These are phyloP conservation scores for Carterocephalus palaemon DNA, from an alignment of 2,888 invertebrate species.

Conservation along the genomic window DNA sequence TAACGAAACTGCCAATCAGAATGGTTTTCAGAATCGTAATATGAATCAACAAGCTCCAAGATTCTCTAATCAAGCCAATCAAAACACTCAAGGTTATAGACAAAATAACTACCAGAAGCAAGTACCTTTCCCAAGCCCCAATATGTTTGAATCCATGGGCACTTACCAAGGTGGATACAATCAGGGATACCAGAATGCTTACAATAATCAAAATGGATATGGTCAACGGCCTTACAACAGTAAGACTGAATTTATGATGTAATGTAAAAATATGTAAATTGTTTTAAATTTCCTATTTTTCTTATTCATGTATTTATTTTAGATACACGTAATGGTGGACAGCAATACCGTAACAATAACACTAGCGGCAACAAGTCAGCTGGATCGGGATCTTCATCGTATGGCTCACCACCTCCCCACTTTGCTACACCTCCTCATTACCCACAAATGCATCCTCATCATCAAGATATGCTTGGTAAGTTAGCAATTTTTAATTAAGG, in stretches of 20 bases:
- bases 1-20: conserved; percentile 50
- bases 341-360: conserved; percentile 65
- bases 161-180: conserved; percentile 77
- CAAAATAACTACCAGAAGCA: conserved; percentile 75
- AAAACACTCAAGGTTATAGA: conserved; percentile 62
- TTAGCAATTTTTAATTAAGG: conserved; percentile 40
- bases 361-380: conserved; percentile 58
- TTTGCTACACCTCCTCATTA: conserved; percentile 69
- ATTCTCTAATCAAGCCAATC: conserved; percentile 66
- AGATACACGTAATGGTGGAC: conserved; percentile 64
- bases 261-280: not conserved
- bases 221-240: conserved; percentile 69
- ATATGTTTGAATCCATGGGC: conserved; percentile 78
- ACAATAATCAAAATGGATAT: conserved; percentile 70
- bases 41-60: conserved; percentile 69
- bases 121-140: conserved; percentile 79
- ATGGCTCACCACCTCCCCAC: conserved; percentile 73
- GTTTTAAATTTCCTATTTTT: conserved; percentile 8
- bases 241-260: conserved; percentile 41
- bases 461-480: conserved; percentile 73
- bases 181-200: conserved; percentile 74
- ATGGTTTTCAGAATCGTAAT: conserved; percentile 59
- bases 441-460: conserved; percentile 73
- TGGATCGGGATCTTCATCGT: conserved; percentile 64
- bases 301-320: conserved; percentile 10